Evolutionary conservation across 2,888 invertebrate genomes (phyloP).

Genomic region (Steinernema carpocapsae): DNA sequence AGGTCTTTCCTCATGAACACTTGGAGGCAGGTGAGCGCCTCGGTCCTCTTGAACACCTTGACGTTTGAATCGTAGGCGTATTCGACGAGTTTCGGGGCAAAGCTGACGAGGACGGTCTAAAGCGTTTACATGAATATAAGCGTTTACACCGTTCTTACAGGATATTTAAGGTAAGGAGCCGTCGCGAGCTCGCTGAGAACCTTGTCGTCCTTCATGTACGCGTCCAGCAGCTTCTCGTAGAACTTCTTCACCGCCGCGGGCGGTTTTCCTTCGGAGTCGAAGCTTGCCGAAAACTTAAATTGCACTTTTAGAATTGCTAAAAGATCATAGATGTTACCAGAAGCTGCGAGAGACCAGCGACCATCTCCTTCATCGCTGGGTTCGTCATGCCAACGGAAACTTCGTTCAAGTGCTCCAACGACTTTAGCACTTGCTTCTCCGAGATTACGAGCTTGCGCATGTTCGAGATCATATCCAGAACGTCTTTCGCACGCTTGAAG

Average conservation of each 20-base stretch:
- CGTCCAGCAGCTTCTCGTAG: slow-evolving; percentile 16
- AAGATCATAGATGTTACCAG: background rate
- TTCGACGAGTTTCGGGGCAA: background rate
- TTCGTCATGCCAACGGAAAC: background rate
- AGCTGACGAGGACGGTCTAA: background rate
- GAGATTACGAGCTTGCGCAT: slow-evolving; percentile 2
- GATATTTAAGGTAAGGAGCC: slow-evolving; percentile 22
- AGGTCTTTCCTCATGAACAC: slow-evolving; percentile 8
- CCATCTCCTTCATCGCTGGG: slow-evolving; percentile 15
- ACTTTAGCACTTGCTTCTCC: background rate
- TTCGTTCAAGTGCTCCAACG: background rate
- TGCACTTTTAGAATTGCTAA: too few species aligned
- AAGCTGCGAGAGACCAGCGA: slow-evolving; percentile 3
- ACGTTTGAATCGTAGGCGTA: slow-evolving; percentile 4
- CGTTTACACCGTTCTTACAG: background rate
- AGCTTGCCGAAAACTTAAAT: slow-evolving; percentile 9
- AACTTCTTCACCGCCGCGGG: background rate
- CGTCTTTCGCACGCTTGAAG: slow-evolving; percentile 2
- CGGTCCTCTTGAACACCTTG: slow-evolving; percentile 17
- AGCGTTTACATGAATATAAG: background rate
- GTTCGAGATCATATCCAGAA: slow-evolving; percentile 13
- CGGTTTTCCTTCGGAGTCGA: slow-evolving; percentile 7
- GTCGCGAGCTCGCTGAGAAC: slow-evolving; percentile 17
- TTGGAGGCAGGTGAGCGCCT: slow-evolving; percentile 14
- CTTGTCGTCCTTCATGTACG: slow-evolving; percentile 24